These are phyloP conservation scores for Macrochelys suwanniensis DNA, from an alignment of 2,797 vertebrate species.

Conservation along the genomic window DNA sequence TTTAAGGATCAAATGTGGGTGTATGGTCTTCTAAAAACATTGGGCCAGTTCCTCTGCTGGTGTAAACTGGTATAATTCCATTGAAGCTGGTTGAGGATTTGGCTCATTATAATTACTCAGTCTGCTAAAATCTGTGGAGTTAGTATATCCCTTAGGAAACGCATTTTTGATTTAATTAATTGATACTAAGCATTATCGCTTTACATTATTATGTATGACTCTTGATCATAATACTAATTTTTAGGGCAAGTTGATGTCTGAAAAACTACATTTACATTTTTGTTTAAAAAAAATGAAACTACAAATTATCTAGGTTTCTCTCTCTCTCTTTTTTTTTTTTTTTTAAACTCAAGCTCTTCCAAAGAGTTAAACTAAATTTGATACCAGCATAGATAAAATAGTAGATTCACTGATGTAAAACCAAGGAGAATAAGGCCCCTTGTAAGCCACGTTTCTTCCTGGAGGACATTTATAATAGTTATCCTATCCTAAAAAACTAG, in stretches of 20 bases:
- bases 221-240: neutral
- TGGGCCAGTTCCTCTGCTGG: neutral
- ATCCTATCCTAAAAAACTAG: neutral
- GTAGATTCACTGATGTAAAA: neutral
- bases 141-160: neutral
- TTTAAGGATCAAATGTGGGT: neutral
- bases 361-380: neutral
- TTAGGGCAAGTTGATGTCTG: neutral
- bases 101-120: neutral
- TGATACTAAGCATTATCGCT: rapidly evolving
- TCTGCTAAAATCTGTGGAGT: neutral
- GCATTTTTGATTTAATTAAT: neutral
- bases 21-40: neutral
- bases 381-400: neutral
- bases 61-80: neutral
- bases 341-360: neutral
- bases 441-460: neutral
- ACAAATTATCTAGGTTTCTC: neutral
- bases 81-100: neutral
- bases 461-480: neutral
- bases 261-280: neutral
- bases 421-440: neutral
- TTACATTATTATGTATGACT: neutral
- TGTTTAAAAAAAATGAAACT: neutral
- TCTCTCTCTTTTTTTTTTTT: neutral